Conservation (phyloP, 2,888 invertebrate genomes). For the Amphipyra tragopoginis region DNA sequence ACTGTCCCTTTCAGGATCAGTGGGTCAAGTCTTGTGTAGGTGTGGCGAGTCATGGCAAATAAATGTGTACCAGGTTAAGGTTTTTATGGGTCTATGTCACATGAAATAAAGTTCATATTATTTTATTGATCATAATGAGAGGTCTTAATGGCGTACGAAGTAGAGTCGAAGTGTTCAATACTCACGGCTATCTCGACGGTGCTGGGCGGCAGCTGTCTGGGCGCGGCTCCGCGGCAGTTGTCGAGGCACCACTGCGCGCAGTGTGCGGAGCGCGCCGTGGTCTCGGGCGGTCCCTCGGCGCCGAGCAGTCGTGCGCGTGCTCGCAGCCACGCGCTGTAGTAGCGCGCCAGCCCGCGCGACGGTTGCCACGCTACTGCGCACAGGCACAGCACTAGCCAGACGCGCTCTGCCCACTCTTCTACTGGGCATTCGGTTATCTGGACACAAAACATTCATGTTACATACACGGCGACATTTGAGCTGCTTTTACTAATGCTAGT, state of each 20-base stretch:
- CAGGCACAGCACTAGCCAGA: constrained; percentile 97
- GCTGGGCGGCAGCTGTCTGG: constrained; percentile 96
- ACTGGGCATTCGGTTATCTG: constrained; percentile 96
- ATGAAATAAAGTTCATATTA: no score
- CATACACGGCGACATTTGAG: neutral
- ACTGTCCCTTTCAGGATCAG: no score
- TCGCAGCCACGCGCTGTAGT: constrained; percentile 91
- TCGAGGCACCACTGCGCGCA: constrained; percentile 98
- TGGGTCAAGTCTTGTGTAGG: no score
- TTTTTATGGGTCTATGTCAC: no score
- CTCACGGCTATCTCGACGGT: constrained; percentile 97
- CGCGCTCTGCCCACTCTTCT: constrained; percentile 94
- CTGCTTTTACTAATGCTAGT: no score
- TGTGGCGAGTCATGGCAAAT: no score
- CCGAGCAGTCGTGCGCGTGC: constrained; percentile 67
- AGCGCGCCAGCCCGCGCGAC: constrained; percentile 94
- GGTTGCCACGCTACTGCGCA: constrained; percentile 98
- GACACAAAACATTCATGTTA: neutral
- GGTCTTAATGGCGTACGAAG: no score
- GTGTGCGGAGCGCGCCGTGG: constrained; percentile 88
- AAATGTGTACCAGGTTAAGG: no score
- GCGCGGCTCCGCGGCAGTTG: constrained; percentile 96
- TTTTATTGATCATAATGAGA: no score
- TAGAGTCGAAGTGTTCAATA: no score
- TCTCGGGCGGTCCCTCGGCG: constrained; percentile 40